Conservation (phyloP, 1,140 invertebrate species). For the Procambarus clarkii region DNA sequence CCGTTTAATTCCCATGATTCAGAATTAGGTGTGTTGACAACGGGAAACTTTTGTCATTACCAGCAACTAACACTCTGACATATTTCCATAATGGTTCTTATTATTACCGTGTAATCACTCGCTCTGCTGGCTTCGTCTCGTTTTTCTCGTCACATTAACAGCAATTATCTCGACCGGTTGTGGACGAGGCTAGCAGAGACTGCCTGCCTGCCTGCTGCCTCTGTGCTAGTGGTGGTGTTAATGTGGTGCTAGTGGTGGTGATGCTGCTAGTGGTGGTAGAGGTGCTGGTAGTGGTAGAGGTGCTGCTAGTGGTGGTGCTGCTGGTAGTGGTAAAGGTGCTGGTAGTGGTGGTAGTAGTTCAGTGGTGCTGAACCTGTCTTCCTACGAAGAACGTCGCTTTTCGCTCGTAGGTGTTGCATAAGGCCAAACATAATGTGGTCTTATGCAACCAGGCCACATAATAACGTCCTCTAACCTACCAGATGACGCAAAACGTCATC, state of each 20-base stretch:
- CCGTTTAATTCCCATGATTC: slow-evolving; percentile 38
- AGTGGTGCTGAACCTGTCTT: no score
- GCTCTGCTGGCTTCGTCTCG: neutral
- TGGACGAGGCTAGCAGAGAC: neutral
- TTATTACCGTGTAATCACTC: slow-evolving; percentile 27
- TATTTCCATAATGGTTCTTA: slow-evolving; percentile 48
- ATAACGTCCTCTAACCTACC: no score
- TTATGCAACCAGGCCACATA: no score
- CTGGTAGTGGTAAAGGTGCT: no score
- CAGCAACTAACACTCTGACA: slow-evolving; percentile 33
- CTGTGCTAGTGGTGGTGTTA: neutral
- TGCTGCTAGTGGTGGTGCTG: no score
- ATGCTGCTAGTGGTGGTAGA: neutral
- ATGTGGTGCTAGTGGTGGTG: neutral
- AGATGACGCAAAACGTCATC: no score
- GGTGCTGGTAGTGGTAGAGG: no score
- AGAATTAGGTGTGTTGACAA: slow-evolving; percentile 46
- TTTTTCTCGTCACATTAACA: slow-evolving; percentile 8
- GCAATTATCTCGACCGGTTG: neutral
- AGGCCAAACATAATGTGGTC: no score
- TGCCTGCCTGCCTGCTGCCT: neutral
- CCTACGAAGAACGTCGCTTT: no score
- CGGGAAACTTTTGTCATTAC: slow-evolving; percentile 39
- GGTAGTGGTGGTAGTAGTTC: no score
- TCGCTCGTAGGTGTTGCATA: no score